Percentiles rank a stretch among this genome's conserved stretches.
Evolutionary conservation across 2,113 vertebrate species (phyloP).

Genomic region (Cheirogaleus medius): DNA sequence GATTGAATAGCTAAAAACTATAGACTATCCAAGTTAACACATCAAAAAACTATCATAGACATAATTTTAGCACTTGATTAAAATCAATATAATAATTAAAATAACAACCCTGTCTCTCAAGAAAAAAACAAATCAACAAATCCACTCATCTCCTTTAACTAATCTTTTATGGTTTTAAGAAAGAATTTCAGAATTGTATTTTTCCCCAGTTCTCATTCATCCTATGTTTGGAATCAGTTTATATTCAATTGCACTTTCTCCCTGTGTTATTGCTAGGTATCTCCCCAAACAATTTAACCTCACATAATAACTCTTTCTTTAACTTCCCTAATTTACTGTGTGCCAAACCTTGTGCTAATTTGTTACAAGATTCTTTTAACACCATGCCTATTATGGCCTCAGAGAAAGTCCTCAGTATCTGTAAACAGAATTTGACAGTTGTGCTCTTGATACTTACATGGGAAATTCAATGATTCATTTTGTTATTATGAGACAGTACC

Average conservation of each 20-base stretch:
- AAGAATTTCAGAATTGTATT: neutral
- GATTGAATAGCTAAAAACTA: neutral
- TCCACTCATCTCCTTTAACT: neutral
- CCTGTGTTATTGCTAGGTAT: neutral
- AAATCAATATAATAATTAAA: neutral
- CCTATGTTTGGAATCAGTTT: neutral
- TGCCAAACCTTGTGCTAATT: neutral
- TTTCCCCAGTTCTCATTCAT: neutral
- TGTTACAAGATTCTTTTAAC: neutral
- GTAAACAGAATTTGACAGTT: neutral
- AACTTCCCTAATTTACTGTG: neutral
- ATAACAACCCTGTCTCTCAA: neutral
- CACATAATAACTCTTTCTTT: neutral
- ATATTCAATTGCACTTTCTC: neutral
- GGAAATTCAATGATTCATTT: neutral
- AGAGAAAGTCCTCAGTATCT: neutral
- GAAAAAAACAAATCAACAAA: neutral
- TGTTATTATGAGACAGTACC: neutral
- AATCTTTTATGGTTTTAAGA: neutral
- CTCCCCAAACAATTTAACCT: neutral
- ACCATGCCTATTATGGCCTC: neutral
- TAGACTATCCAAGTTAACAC: neutral
- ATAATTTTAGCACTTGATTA: neutral
- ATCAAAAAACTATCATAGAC: neutral
- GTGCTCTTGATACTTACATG: neutral